Base-by-base conservation (phyloP, 2,888 invertebrate species). In the Opisthograptis luteolata region DNA sequence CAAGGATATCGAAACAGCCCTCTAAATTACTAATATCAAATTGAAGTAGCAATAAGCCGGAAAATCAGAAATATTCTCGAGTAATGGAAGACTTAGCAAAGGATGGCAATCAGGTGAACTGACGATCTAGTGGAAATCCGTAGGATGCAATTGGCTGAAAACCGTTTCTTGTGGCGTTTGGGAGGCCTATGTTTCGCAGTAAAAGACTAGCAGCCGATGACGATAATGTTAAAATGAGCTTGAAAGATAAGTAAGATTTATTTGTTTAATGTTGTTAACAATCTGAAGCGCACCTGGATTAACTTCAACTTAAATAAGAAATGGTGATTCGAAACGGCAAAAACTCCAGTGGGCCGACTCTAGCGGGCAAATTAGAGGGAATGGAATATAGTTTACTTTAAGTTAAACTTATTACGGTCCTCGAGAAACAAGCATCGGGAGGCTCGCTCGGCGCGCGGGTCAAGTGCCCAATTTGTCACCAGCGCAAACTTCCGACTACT, bases 401-500 rank as follows among this genome's bases (percentile, higher is more conserved):
- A 89, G 87, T 89, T 88, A 87, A 88, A 89, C 84, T 89, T 90
- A 90, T 89, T 89, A 89, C 87, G 87, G 88, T 87, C 78, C 87
- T 88, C 80, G 77, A 82, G 87, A 77, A 85, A 86, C 88, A 87
- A 81, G 84, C 83, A 78, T 83, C 81, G 78, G 82, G 76, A 83
- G 85, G 82, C 84, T 76, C 44, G 79, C 71, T 70, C 77, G 76
- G 76, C 75, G 78, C 73, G 77, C 87, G 87, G 89, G 89, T 89
- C 90, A 89, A 90, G 90, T 89, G 85, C 85, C 88, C 88, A 90
- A 90, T 90, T 90, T 90, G 90, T 90, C 90, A 89, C 89, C 85
- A 84, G 85, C 79, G 82, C 83, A 85, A 89, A 87, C 86, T 89
- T 88, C 83, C 81, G 76, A 79, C 86, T 83, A 81, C 84, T 79